phyloP scores from a whole-genome alignment of 2,888 invertebrate species.

The Anticlea derivata region DNA sequence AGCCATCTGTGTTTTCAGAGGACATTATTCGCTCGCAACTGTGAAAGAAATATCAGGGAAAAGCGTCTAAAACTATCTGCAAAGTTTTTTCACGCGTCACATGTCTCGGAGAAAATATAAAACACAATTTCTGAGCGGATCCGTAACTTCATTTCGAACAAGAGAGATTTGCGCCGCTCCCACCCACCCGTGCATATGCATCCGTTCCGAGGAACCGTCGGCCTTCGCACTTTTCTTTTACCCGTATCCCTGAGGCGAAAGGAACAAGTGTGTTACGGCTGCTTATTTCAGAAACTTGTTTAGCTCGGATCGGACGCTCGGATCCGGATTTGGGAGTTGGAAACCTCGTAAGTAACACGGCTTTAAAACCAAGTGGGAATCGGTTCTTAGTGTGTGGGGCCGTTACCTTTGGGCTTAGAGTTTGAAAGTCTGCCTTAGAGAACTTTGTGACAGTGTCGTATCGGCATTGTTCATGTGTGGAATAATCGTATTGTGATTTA shows the following conservation, averaged over 20 bases:
- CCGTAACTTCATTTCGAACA: constrained; percentile 76
- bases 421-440: constrained; percentile 24
- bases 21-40: background rate
- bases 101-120: constrained; percentile 65
- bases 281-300: constrained; percentile 77
- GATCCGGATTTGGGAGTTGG: constrained; percentile 65
- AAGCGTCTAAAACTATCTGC: constrained; percentile 53
- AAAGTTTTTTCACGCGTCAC: constrained; percentile 66
- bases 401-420: constrained; percentile 30
- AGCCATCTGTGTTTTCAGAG: background rate
- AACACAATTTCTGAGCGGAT: constrained; percentile 71
- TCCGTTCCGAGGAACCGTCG: constrained; percentile 49
- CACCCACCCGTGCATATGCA: constrained; percentile 65
- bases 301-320: constrained; percentile 67
- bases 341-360: constrained; percentile 55
- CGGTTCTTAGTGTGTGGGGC: constrained; percentile 41
- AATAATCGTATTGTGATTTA: constrained; percentile 37
- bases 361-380: constrained; percentile 47
- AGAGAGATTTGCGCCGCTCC: constrained; percentile 63
- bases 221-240: constrained; percentile 62
- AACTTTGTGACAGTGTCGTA: constrained; percentile 15
- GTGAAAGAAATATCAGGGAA: constrained; percentile 43
- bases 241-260: constrained; percentile 61
- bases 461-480: constrained; percentile 23
- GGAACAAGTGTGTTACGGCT: constrained; percentile 67